A percentile compares a stretch with the other conserved stretches of the same genome.
phyloP scores from a whole-genome alignment of 1,140 invertebrate genomes.

The Plutomurus gul region DNA sequence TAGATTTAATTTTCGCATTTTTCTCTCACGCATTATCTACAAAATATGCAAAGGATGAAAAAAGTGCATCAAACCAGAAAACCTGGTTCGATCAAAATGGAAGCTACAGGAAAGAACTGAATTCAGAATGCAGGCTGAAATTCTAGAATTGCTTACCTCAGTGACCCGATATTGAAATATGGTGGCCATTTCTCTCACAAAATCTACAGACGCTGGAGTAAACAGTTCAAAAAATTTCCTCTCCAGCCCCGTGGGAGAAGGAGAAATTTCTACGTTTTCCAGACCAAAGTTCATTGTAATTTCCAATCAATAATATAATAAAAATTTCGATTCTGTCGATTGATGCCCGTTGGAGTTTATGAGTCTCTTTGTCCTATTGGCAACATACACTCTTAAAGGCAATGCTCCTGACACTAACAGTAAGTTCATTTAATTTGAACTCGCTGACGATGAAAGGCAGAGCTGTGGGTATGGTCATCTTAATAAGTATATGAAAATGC shows the following conservation, averaged over 20 bases:
- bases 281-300: not conserved
- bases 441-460: too few relatives aligned
- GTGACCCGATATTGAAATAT: slow-evolving; percentile 40
- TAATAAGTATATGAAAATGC: too few relatives aligned
- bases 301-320: too few relatives aligned
- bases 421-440: too few relatives aligned
- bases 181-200: slow-evolving; percentile 44
- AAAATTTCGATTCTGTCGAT: not conserved
- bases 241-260: slow-evolving; percentile 38
- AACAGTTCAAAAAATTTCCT: slow-evolving; percentile 41
- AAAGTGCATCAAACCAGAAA: not conserved
- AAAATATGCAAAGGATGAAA: not conserved
- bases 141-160: slow-evolving; percentile 48
- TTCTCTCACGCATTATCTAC: slow-evolving; percentile 24
- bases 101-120: too few relatives aligned
- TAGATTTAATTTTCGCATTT: slow-evolving; percentile 19
- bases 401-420: too few relatives aligned
- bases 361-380: too few relatives aligned
- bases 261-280: slow-evolving; percentile 41
- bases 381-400: too few relatives aligned
- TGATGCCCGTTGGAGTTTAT: not conserved
- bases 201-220: slow-evolving; percentile 47
- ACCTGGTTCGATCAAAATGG: not conserved
- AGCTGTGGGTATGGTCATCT: too few relatives aligned
- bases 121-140: not conserved